Evolutionary conservation across 2,888 invertebrate species (phyloP), one percentile per base, ranked within the genome.

Genomic region (Diogma glabrata): DNA sequence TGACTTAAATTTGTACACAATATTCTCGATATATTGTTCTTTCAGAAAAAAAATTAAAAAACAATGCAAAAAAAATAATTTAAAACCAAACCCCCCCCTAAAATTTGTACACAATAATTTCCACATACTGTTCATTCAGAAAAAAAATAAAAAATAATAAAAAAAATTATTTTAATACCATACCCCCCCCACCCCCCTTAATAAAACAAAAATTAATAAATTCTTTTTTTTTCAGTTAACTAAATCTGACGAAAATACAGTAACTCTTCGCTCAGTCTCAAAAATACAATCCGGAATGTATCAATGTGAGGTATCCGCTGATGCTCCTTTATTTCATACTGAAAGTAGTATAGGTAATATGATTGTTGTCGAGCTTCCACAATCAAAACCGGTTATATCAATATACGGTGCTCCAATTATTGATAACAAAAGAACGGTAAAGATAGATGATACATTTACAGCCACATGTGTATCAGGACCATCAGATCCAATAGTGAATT

Each of bases 231-330:
- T 67, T 46, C 67, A 71, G 71, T 60, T 67, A 54, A 62, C 63
- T 51, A 64, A 62, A 57, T 71, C 71, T 43, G 67, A 69, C 59
- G 65, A 67, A 51, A 61, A 62, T 53, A 64, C 66, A 57, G 71
- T 71, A 49, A 70, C 70, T 53, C 58, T 71, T 53, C 63, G 61
- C 53, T 63, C 66, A 54, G 70, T 71, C 47, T 64, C 65, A 54
- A 62, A 67, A 55, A 67, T 65, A 56, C 69, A 70, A 57, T 64
- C 70, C 28, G 71, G 71, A 40, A 64, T 64, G 59, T 71, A 67
- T 61, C 71, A 70, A 61, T 71, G 71, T 57, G 71, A 71, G 63
- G 71, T 70, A 56, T 70, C 71, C 28, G 71, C 70, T 43, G 71
- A 71, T 61, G 71, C 70, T 47, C 71, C 71, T 38, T 62, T 67